These are phyloP conservation scores for Leptatherina wallacei DNA, from an alignment of 2,797 vertebrate species.

Conservation along the genomic window DNA sequence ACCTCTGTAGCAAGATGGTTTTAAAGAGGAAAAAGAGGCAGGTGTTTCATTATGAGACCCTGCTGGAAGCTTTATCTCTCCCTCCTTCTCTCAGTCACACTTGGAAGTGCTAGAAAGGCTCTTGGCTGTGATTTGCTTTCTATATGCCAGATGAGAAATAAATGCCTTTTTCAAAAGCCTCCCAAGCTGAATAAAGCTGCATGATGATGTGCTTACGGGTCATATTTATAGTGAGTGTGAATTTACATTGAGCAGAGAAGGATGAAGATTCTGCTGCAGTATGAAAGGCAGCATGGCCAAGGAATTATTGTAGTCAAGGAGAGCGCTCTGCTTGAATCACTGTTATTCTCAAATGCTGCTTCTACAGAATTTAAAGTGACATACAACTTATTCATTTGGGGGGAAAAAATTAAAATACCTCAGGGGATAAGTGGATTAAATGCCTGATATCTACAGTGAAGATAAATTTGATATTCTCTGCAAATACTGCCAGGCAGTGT, in stretches of 20 bases:
- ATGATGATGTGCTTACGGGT: slow-evolving; percentile 58
- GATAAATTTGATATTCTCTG: slow-evolving; percentile 29
- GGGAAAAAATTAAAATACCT: slow-evolving; percentile 6
- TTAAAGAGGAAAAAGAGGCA: slow-evolving; percentile 37
- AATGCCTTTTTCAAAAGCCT: slow-evolving; percentile 51
- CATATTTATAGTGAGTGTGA: slow-evolving; percentile 70
- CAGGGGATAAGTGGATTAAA: slow-evolving; percentile 1
- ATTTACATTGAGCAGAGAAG: slow-evolving; percentile 45
- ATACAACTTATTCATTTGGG: slow-evolving; percentile 14
- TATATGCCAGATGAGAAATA: slow-evolving; percentile 55
- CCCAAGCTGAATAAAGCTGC: slow-evolving; percentile 50
- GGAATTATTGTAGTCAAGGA: slow-evolving; percentile 47
- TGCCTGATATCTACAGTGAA: neutral
- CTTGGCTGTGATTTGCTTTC: slow-evolving; percentile 58
- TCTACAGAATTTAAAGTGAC: slow-evolving; percentile 37
- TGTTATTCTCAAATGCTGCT: slow-evolving; percentile 22
- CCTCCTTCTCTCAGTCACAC: slow-evolving; percentile 20
- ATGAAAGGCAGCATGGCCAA: slow-evolving; percentile 46
- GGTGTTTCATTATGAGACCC: slow-evolving; percentile 42
- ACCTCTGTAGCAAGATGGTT: slow-evolving; percentile 32
- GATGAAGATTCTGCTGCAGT: slow-evolving; percentile 43
- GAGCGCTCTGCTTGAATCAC: slow-evolving; percentile 32
- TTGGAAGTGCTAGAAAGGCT: slow-evolving; percentile 56
- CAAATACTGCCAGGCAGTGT: slow-evolving; percentile 13
- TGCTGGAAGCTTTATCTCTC: slow-evolving; percentile 37